Evolutionary conservation across 2,113 vertebrate genomes (phyloP), one percentile per base, ranked within the genome.

Genomic region (Zosterops hypoxanthus): DNA sequence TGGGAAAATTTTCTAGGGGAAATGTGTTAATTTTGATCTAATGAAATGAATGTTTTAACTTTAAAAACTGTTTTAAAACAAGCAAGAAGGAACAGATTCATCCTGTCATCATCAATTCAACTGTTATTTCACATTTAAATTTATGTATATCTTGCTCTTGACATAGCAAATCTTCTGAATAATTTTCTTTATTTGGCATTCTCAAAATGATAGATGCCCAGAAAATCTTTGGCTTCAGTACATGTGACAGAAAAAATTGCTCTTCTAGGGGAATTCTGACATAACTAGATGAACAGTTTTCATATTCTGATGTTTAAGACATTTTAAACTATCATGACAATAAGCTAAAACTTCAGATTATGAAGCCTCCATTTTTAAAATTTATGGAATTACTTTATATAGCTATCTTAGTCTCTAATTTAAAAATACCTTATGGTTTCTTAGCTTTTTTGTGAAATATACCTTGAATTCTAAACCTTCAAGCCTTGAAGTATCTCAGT

Each of bases 101-200:
- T 75, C 39, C 56, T 57, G 19, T 83, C 64, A 46, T 70, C 65
- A 50, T 89, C 23, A 75, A 44, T 88, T 95, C 60, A 78, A 69
- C 60, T 94, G 64, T 82, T 91, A 78, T 39, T 83, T 94, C 44
- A 42, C 33, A 50, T 81, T 83, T 92, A 78, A 66, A 86, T 94
- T 81, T 84, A 64, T 52, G 14, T 44, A 18, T 26, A 16, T 86
- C 29, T 94, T 88, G 44, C 29, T 60, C 90, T 72, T 88, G n/a
- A 77, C 68, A 88, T 36, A 83, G 47, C 4, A 78, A 80, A 49
- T 77, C 5, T 68, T 94, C 78, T 41, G 52, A 66, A 66, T 70
- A 0, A 28, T 75, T 82, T 88, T 82, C 23, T 86, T 83, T 33
- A 44, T 70, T 53, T 80, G 61, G 36, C 39, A 23, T 47, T 90